These are phyloP conservation scores for Cremastinae sp. DNA, from an alignment of 2,888 invertebrate species.

Conservation along the genomic window DNA sequence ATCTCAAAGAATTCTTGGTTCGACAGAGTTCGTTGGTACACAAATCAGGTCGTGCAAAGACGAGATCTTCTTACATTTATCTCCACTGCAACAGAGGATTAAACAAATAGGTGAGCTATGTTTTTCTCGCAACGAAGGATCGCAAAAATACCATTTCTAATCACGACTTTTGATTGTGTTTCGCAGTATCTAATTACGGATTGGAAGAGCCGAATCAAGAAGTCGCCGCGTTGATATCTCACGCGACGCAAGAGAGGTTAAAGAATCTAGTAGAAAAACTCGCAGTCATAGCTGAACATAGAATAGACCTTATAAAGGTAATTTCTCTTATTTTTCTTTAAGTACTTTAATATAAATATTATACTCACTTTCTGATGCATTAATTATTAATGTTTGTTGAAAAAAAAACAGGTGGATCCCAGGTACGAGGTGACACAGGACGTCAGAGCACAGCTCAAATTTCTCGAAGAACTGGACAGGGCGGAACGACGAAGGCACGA, in stretches of 20 bases:
- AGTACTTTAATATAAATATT: too few species aligned
- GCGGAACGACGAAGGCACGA: slow-evolving; percentile 96
- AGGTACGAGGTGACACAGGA: slow-evolving; percentile 95
- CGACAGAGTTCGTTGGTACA: slow-evolving; percentile 93
- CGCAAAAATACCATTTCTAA: slow-evolving; percentile 6
- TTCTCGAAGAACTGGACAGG: slow-evolving; percentile 97
- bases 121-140: neutral
- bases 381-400: slow-evolving; percentile 13
- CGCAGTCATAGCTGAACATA: slow-evolving; percentile 95
- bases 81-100: slow-evolving; percentile 89
- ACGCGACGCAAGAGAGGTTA: slow-evolving; percentile 96
- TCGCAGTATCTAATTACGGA: slow-evolving; percentile 84
- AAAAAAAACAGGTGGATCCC: slow-evolving; percentile 86
- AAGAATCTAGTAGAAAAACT: slow-evolving; percentile 95
- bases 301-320: slow-evolving; percentile 95
- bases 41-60: slow-evolving; percentile 95
- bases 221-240: slow-evolving; percentile 94
- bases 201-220: slow-evolving; percentile 93
- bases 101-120: slow-evolving; percentile 85
- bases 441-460: slow-evolving; percentile 95
- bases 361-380: too few species aligned
- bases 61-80: slow-evolving; percentile 91
- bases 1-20: slow-evolving; percentile 95
- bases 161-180: slow-evolving; percentile 25
- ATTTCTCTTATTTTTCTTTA: slow-evolving; percentile 43